Base-by-base conservation (phyloP, 2,888 invertebrate genomes). In the Margaritifera margaritifera region DNA sequence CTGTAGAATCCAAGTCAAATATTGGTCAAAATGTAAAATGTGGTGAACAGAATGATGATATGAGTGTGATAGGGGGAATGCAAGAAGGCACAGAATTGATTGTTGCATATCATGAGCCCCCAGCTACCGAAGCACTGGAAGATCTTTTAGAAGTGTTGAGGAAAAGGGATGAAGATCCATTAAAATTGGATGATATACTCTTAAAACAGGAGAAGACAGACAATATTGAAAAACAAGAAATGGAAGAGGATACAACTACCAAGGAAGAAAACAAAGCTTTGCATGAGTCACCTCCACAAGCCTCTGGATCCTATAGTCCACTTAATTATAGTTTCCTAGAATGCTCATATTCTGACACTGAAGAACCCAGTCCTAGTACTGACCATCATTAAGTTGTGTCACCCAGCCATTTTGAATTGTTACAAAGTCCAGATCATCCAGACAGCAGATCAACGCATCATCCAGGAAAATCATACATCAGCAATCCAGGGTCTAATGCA, bases 261-360 rank as follows among this genome's bases (percentile, higher is more conserved):
- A 19, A 58, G 20, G 25, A 31, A 15, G 24, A 58, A 25, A 58
- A 58, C 24, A 24, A 42, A 11, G 42, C 42, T 4, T 42, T 42
- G 15, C 15, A 15, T 4, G 42, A 42, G 42, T 15, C 42, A 15
- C 15, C 42, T 42, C 61, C 64, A 20, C 61, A 66, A 61, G 58
- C 58, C n/a, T 31, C 15, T 5, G 53, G 42, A 15, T 66, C 78
- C 5, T 84, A 80, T 69, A 87, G 87, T 75, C 87, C 87, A 20
- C 54, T 88, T 1, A 85, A 85, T 73, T 78, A 75, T 22, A 72
- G 78, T 54, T 78, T 80, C 20, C 72, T 72, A 27, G 66, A 74
- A 19, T 70, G 64, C 60, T 62, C 57, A 20, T 64, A 66, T 52
- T 31, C 42, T 22, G 22, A n/a, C 27, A 25, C 11, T 22, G n/a